These are phyloP conservation scores for Acheta domesticus DNA, from an alignment of 2,888 invertebrate genomes.

Conservation along the genomic window DNA sequence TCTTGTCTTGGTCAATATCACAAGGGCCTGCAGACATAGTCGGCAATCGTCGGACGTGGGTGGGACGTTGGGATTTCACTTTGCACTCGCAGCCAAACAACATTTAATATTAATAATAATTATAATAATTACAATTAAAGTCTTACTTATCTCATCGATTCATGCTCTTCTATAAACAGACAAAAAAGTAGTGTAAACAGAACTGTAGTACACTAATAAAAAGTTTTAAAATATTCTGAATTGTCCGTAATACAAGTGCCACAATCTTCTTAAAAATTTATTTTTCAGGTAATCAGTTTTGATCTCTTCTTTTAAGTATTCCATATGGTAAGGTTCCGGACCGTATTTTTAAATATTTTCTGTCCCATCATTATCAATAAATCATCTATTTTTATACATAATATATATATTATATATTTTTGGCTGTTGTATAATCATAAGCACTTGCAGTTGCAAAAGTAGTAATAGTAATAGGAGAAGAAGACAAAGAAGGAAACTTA, in stretches of 20 bases:
- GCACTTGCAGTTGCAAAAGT: conserved; percentile 9
- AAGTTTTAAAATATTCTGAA: neutral
- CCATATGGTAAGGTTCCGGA: conserved; percentile 7
- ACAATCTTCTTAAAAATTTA: neutral
- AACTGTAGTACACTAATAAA: neutral
- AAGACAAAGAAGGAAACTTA: conserved; percentile 9
- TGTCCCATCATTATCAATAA: conserved; percentile 9
- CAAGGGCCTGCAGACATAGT: conserved; percentile 27
- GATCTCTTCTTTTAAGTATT: conserved; percentile 18
- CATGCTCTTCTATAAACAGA: conserved; percentile 20
- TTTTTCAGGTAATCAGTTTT: neutral
- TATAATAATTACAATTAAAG: conserved; percentile 18
- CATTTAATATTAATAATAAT: conserved; percentile 3
- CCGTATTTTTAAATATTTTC: conserved; percentile 9
- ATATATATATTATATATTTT: neutral
- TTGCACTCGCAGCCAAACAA: conserved; percentile 27
- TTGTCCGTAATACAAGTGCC: conserved; percentile 18
- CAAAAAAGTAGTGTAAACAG: neutral
- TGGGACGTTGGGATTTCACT: conserved; percentile 21
- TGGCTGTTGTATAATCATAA: conserved; percentile 18
- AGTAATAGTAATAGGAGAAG: conserved; percentile 18
- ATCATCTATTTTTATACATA: conserved; percentile 12
- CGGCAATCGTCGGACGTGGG: conserved; percentile 3
- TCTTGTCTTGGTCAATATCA: conserved; percentile 23
- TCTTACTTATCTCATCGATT: conserved; percentile 22